A percentile compares a stretch with the other conserved stretches of the same genome.
These are phyloP conservation scores for Tetraodon nigroviridis DNA, from an alignment of 2,113 vertebrate species.

Conservation along the genomic window DNA sequence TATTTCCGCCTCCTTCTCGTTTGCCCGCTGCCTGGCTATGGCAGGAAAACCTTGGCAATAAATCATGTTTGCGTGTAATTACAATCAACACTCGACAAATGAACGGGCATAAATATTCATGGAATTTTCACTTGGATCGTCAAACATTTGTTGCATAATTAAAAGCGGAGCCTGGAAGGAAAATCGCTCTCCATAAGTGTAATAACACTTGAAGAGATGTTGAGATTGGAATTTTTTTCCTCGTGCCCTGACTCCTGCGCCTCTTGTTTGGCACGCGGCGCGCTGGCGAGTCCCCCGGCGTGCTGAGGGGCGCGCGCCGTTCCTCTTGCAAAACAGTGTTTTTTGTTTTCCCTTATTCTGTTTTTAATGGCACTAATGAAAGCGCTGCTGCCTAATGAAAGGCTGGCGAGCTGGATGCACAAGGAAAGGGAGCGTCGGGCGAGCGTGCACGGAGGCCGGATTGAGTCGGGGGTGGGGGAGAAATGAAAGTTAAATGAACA, in stretches of 20 bases:
- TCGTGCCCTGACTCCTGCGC: too few species aligned
- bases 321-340: slow-evolving; percentile 35
- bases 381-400: slow-evolving; percentile 60
- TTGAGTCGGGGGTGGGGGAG: slow-evolving; percentile 34
- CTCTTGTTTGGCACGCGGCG: neutral
- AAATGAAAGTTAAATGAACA: slow-evolving; percentile 52
- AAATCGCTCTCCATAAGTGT: slow-evolving; percentile 43
- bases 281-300: slow-evolving; percentile 27
- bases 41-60: slow-evolving; percentile 68
- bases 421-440: slow-evolving; percentile 37
- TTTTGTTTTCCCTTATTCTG: neutral
- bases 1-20: slow-evolving; percentile 44
- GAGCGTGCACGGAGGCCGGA: slow-evolving; percentile 26
- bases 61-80: slow-evolving; percentile 77
- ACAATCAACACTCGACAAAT: slow-evolving; percentile 77
- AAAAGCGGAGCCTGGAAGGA: slow-evolving; percentile 60
- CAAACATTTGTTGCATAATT: slow-evolving; percentile 76
- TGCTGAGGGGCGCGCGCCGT: slow-evolving; percentile 7
- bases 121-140: slow-evolving; percentile 73
- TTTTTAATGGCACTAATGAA: slow-evolving; percentile 63
- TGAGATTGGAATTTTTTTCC: slow-evolving; percentile 50
- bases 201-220: slow-evolving; percentile 63
- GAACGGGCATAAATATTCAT: slow-evolving; percentile 77
- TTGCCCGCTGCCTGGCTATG: slow-evolving; percentile 63
- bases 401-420: slow-evolving; percentile 25